Conservation (phyloP, 2,888 invertebrate species). For the Nephrotoma guestfalica region DNA sequence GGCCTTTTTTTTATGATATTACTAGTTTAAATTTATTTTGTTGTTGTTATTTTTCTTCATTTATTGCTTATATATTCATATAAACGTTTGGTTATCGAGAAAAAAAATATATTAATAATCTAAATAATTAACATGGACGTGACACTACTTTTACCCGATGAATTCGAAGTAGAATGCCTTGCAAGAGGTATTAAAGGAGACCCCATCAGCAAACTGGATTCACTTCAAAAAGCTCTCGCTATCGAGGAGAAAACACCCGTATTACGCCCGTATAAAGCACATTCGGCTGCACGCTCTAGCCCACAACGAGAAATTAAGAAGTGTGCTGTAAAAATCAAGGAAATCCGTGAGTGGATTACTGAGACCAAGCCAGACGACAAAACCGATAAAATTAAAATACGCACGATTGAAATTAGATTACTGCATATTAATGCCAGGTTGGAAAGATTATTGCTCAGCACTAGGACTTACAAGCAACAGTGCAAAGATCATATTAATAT, state of each 20-base stretch:
- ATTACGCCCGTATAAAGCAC: background rate
- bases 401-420: background rate
- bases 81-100: too few relatives aligned
- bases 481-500: background rate
- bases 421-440: background rate
- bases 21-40: too few relatives aligned
- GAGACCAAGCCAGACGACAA: background rate
- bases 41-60: too few relatives aligned
- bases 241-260: background rate
- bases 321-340: background rate
- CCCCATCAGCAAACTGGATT: background rate
- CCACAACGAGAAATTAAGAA: background rate
- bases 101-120: too few relatives aligned
- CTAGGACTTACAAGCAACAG: background rate
- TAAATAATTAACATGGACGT: background rate
- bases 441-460: background rate
- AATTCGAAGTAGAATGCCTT: background rate
- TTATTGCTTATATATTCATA: too few relatives aligned
- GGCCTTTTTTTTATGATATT: too few relatives aligned
- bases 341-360: background rate
- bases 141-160: background rate
- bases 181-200: background rate
- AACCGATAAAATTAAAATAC: background rate
- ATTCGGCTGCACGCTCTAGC: background rate
- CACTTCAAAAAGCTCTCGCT: background rate